Evolutionary conservation across 2,888 invertebrate genomes (phyloP).

Genomic region (Coelopa pilipes): DNA sequence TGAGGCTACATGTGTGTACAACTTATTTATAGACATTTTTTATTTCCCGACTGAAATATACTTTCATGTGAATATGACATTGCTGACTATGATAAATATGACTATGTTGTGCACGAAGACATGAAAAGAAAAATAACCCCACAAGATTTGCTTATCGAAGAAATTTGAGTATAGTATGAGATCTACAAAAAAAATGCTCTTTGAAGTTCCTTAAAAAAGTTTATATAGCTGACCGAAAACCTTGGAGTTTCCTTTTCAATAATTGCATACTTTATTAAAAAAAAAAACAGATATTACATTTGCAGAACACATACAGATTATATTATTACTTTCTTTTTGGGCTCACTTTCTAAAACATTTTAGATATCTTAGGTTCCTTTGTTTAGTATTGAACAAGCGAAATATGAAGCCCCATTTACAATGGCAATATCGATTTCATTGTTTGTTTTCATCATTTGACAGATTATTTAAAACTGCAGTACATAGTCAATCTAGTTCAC

Average conservation of each 20-base stretch:
- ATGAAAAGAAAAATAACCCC: too few species aligned
- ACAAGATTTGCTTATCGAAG: background rate
- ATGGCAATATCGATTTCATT: conserved; percentile 8
- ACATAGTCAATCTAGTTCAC: conserved; percentile 9
- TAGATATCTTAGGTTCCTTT: background rate
- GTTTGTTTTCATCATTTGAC: conserved; percentile 1
- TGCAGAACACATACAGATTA: conserved; percentile 29
- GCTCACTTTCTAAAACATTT: conserved; percentile 16
- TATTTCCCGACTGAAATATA: background rate
- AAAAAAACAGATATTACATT: conserved; percentile 16
- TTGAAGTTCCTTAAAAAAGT: background rate
- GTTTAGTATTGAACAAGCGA: conserved; percentile 1
- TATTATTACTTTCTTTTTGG: conserved; percentile 22
- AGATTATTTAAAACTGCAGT: conserved; percentile 22
- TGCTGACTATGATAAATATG: too few species aligned
- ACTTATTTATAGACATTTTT: too few species aligned
- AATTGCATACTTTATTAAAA: conserved; percentile 27
- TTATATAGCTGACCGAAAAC: background rate
- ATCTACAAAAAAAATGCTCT: too few species aligned
- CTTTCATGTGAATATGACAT: too few species aligned
- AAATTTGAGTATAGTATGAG: background rate
- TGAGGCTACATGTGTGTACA: too few species aligned
- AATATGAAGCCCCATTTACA: background rate
- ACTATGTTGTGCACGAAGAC: too few species aligned
- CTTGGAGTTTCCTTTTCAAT: background rate